Base-by-base conservation (phyloP, 2,113 vertebrate species). In the Drymodes brunneopygia region DNA sequence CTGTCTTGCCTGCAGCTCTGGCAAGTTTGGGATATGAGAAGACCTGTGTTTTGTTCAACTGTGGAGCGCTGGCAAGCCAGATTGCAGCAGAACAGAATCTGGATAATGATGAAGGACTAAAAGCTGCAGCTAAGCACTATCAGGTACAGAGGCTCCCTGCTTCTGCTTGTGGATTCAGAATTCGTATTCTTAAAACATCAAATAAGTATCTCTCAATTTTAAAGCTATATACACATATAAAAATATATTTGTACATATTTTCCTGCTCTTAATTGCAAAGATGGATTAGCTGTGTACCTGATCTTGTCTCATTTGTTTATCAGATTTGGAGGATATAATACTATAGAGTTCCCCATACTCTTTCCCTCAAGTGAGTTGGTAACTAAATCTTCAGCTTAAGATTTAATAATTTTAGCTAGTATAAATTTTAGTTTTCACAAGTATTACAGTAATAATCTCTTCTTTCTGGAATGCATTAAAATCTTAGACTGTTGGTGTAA, bases 21-120 rank as follows among this genome's bases (percentile, higher is more conserved):
- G 98, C 99, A 77, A 99, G 99, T 97, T 89, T 99, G 98, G 99
- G 99, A 29, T 99, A 99, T 94, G 99, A 99, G 98, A 99, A 99
- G 98, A 99, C 98, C 3, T 99, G 99, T 61, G 99, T 99, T 90
- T 95, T 99, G 96, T 99, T 99, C 97, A 99, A 99, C 82, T 98
- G 98, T 67, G 99, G 99, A 44, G 99, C 99, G 2, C 36, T 99
- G 97, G 99, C 99, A 87, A 99, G 99, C 97, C 99, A 99, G 98
- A 99, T 99, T 29, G 99, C 99, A 88, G 98, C 99, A 18, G 99
- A 99, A 81, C 99, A 99, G 98, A 99, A 99, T 96, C 98, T 99
- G 92, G 99, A 99, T 92, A 99, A 98, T 1, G 99, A 99, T 47
- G 99, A 99, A 94, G 99, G 99, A 53, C 94, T 99, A 87, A 99